These are phyloP conservation scores for Thyatira batis DNA, from an alignment of 2,888 invertebrate species.

Conservation along the genomic window DNA sequence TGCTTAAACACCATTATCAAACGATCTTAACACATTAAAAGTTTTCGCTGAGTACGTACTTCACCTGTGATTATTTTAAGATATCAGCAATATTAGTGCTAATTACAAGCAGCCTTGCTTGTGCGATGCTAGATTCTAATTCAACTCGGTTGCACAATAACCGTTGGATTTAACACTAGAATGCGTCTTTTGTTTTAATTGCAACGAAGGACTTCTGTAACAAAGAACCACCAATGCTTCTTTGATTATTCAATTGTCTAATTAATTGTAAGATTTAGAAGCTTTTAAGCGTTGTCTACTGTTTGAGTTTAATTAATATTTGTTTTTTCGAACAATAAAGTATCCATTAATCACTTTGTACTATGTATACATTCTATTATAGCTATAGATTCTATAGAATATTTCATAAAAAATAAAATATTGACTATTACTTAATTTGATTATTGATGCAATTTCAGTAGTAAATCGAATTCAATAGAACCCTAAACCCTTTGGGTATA, in stretches of 20 bases:
- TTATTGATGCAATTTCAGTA: not conserved
- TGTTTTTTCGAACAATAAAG: too few species aligned
- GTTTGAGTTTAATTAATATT: not conserved
- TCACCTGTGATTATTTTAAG: not conserved
- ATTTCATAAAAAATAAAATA: too few species aligned
- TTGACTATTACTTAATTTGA: not conserved
- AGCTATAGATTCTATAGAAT: too few species aligned
- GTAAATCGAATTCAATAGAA: constrained; percentile 9
- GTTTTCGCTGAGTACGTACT: not conserved
- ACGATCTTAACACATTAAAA: constrained; percentile 4
- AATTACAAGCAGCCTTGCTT: constrained; percentile 49
- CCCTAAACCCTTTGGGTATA: constrained; percentile 53
- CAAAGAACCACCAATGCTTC: constrained; percentile 14
- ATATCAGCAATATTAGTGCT: constrained; percentile 29
- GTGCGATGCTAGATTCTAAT: constrained; percentile 27
- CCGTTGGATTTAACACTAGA: constrained; percentile 36
- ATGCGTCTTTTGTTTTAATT: constrained; percentile 39
- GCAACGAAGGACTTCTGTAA: constrained; percentile 24
- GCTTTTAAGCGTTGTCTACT: constrained; percentile 1
- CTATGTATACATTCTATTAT: too few species aligned
- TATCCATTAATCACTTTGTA: too few species aligned
- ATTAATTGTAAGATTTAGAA: constrained; percentile 17
- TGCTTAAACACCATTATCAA: not conserved
- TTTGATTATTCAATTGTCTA: constrained; percentile 4
- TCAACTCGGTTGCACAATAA: constrained; percentile 41